Evolutionary conservation across 2,888 invertebrate species (phyloP), one percentile per base, ranked within the genome.

Genomic region (Gibbula magus): DNA sequence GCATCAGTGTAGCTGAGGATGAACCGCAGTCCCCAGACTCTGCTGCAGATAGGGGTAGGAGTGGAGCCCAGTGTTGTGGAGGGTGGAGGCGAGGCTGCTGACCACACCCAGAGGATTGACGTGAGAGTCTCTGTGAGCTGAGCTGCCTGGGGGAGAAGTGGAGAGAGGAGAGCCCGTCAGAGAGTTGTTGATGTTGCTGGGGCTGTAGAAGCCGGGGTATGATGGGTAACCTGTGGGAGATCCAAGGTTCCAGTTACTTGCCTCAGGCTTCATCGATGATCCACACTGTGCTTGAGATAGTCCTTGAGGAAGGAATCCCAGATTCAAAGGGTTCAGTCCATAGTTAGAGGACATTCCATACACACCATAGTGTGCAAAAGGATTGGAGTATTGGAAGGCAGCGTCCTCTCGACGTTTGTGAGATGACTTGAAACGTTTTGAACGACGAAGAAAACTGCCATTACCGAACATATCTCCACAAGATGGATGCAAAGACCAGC

Each of bases 381-480:
- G 83, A 80, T 84, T 89, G 73, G 89, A 85, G 78, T 88, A 87
- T 39, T 89, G 88, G 10, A 88, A 84, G 35, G 87, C 84, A 10
- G 88, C 87, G 8, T 84, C 81, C 16, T 82, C 83, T 53, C 84
- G 85, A 16, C 76, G 67, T 67, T 61, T 77, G 52, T 82, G 85
- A 10, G 84, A 85, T 13, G 89, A 79, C 81, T 92, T 92, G 84
- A 92, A 92, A 66, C 92, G 83, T 77, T 92, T 92, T 5, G 91
- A 87, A 52, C 93, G 81, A 39, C 92, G 82, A 16, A 92, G 84
- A 81, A 92, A 93, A 78, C 91, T 92, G 22, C 92, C 93, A 80
- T 92, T 93, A 32, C 91, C 92, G 79, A 93, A 93, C 93, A 93
- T 93, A 81, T 92, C 92, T 0, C 92, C 92, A 78, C 92, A 91